Evolutionary conservation across 1,140 invertebrate genomes (phyloP).

Genomic region (Ganaspis sp.): DNA sequence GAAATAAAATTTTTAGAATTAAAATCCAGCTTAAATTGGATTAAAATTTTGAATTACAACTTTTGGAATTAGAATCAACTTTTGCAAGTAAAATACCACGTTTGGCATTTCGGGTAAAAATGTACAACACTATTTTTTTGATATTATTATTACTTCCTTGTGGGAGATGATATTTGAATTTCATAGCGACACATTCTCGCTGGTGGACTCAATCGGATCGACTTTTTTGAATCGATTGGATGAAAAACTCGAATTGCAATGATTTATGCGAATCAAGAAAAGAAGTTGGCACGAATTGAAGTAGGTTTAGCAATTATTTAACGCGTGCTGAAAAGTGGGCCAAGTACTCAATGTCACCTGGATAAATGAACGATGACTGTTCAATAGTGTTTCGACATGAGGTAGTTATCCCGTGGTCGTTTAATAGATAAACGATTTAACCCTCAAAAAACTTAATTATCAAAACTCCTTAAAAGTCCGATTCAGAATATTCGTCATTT

Average conservation of each 20-base stretch:
- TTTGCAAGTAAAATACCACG: too few relatives aligned
- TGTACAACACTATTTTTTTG: too few relatives aligned
- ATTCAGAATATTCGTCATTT: not conserved
- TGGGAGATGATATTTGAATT: too few relatives aligned
- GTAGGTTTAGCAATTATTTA: conserved; percentile 64
- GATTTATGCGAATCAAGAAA: conserved; percentile 23
- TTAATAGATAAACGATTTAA: conserved; percentile 21
- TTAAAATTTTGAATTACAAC: too few relatives aligned
- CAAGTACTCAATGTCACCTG: conserved; percentile 67
- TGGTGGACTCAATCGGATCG: too few relatives aligned
- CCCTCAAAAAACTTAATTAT: not conserved
- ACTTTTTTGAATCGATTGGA: too few relatives aligned
- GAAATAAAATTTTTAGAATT: too few relatives aligned
- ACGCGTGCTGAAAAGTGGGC: conserved; percentile 64
- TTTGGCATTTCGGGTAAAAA: too few relatives aligned
- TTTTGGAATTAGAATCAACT: too few relatives aligned
- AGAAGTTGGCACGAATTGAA: conserved; percentile 61
- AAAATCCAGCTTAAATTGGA: too few relatives aligned
- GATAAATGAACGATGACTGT: conserved; percentile 68
- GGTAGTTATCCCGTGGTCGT: not conserved
- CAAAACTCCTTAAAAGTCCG: conserved; percentile 6
- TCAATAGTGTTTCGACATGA: not conserved
- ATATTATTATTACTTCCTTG: too few relatives aligned
- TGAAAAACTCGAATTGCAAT: not conserved
- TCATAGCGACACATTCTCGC: too few relatives aligned